Base-by-base conservation (phyloP, 2,888 invertebrate genomes). In the Meta bourneti region DNA sequence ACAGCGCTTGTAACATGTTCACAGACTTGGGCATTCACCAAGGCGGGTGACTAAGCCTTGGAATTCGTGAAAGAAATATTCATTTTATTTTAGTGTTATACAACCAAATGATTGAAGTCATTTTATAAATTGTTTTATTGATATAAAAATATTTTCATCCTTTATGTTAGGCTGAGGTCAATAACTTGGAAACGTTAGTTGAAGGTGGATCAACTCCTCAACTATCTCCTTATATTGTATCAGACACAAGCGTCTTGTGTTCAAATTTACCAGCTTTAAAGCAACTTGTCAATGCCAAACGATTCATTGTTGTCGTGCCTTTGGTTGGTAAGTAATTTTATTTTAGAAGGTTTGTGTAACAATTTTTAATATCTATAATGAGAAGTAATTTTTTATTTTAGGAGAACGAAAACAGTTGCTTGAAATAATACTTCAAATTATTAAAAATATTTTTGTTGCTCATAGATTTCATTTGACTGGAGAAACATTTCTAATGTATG, bases 271-370 rank as follows among this genome's bases (percentile, higher is more conserved):
- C 96, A 52, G 96, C 97, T 93, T 96, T 98, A 90, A 98, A 97
- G 94, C 97, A 97, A 94, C 95, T 99, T 93, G 96, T 98, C n/a
- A 96, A 96, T 93, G 96, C 97, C 20, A 96, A 97, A 93, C 97
- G 97, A 94, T 98, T 98, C 94, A 97, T 98, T 94, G 96, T 98
- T 86, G 96, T 98, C 91, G 97, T 99, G 93, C 98, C 98, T 6
- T 96, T 97, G 94, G 96, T 97, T 94, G 98, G 98, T 98, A 94
- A 96, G 96, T 95, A 51, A 69, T 13, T n/a, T 69, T 54, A 20
- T 7, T 0, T 8, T 89, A 86, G 0, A 13, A 70, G 11, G 7
- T 70, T 13, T n/a, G 20, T 54, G n/a, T 61, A n/a, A 20, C 52
- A 6, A 1, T n/a, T 78, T 48, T 16, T 34, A n/a, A 7, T 34